phyloP scores from a whole-genome alignment of 2,888 invertebrate genomes.

The Diarsia dahlii region DNA sequence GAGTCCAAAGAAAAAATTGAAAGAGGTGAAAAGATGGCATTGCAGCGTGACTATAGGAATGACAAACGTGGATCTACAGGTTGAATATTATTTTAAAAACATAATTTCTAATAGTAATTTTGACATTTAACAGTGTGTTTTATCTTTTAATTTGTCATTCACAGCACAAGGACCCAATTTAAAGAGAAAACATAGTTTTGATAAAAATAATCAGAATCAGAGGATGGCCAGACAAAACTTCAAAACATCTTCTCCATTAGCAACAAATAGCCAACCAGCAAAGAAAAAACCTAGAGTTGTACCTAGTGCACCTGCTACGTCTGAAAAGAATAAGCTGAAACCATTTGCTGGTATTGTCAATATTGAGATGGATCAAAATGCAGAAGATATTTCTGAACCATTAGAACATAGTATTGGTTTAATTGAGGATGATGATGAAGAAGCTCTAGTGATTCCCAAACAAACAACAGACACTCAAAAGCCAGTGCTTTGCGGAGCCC shows the following conservation, averaged over 20 bases:
- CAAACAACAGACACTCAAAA: constrained; percentile 52
- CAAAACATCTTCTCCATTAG: constrained; percentile 37
- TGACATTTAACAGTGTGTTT: not conserved
- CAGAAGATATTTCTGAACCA: constrained; percentile 60
- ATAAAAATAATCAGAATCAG: constrained; percentile 57
- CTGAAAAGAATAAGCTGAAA: constrained; percentile 79
- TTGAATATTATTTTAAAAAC: constrained; percentile 35
- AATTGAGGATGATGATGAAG: constrained; percentile 85
- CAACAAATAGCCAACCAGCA: constrained; percentile 43
- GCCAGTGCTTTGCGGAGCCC: constrained; percentile 87
- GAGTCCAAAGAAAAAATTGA: constrained; percentile 92
- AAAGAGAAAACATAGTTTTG: constrained; percentile 64
- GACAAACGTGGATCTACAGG: constrained; percentile 70
- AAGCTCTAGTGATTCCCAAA: constrained; percentile 20
- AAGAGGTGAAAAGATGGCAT: constrained; percentile 94
- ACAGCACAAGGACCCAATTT: constrained; percentile 51
- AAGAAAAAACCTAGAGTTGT: constrained; percentile 68
- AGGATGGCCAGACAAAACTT: constrained; percentile 35
- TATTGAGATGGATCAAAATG: constrained; percentile 73
- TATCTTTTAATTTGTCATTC: constrained; percentile 27
- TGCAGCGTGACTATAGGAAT: constrained; percentile 77
- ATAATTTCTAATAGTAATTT: not conserved
- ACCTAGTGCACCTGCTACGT: constrained; percentile 64
- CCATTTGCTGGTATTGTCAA: constrained; percentile 88
- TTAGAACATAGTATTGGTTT: constrained; percentile 66